Evolutionary conservation across 2,888 invertebrate species (phyloP), one percentile per base, ranked within the genome.

Genomic region (Cybosia mesomella): DNA sequence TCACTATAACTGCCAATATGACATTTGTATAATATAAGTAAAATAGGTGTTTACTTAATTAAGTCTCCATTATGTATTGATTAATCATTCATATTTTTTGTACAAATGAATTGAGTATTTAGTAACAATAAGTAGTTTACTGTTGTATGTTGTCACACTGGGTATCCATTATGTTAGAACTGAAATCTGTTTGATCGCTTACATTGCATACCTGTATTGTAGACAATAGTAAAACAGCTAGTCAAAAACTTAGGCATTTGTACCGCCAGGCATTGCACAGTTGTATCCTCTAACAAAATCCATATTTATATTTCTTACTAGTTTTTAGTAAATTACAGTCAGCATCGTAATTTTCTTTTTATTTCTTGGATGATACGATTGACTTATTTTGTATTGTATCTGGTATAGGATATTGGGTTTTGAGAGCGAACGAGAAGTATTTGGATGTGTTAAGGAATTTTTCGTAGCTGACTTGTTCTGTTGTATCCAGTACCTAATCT

Each of bases 1-100:
- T 89, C 89, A 90, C 87, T 86, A 83, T 89, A 89, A 94, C 93
- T 93, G 94, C 92, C 93, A 92, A 92, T 92, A 92, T 92, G 92
- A 93, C 92, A 93, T 91, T 91, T 89, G 88, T 87, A 80, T 85
- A 76, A 85, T 85, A 83, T 85, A 84, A 82, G 72, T 81, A n/a
- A n/a, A n/a, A n/a, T n/a, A 74, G 79, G 72, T 81, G 81, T 70
- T 70, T 66, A 79, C 65, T 69, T 64, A 77, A 71, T 78, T 83
- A 84, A 85, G 84, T 79, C 81, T 77, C 81, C 83, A 80, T 72
- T 80, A 77, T 79, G 77, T 73, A 74, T 83, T 78, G 79, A 69
- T 80, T 82, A 82, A 83, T 83, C 73, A 87, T 88, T 89, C 84
- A 86, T 89, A 88, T 89, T 91, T n/a, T 89, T 89, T 91, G 88